Evolutionary conservation across 2,113 vertebrate species (phyloP), one percentile per base, ranked within the genome.

Genomic region (Burhinus bistriatus): DNA sequence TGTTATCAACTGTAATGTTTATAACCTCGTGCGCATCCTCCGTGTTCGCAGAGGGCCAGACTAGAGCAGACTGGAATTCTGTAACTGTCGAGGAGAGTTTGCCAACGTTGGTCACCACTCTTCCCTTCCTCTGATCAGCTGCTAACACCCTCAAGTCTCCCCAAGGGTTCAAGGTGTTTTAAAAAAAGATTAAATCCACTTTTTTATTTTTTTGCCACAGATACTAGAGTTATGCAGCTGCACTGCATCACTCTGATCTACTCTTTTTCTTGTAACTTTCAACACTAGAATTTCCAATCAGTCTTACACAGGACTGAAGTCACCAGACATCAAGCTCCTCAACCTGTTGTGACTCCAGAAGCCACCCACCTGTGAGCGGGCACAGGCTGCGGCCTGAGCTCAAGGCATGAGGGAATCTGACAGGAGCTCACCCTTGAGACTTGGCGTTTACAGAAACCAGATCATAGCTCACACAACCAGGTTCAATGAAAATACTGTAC

Each of bases 301-400:
- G 9, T 65, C 65, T 78, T 47, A 71, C 16, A 42, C 17, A 42
- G 17, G 66, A 36, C 66, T 59, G 30, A 29, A 59, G 38, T 8
- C n/a, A 42, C 30, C 40, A 73, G 32, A 49, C 22, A 30, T 3
- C 0, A 2, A 55, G 17, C 29, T 87, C 58, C 25, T 83, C n/a
- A 76, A 21, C 5, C 19, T 54, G 49, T 9, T 17, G 15, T 20
- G 52, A 45, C 15, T 57, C 38, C 62, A 71, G 66, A 89, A 89
- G 57, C 51, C 42, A 65, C 10, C 7, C 0, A 5, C 2, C 1
- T 19, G 27, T 0, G 4, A 47, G 15, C 3, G 27, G 42, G n/a
- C 8, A 15, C 34, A 75, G 59, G 65, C 36, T 40, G 32, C 15
- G 36, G 44, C 36, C 73, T n/a, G 38, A 78, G 42, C 57, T 76